Evolutionary conservation across 2,888 invertebrate genomes (phyloP).

Genomic region (Exocentrus adspersus): DNA sequence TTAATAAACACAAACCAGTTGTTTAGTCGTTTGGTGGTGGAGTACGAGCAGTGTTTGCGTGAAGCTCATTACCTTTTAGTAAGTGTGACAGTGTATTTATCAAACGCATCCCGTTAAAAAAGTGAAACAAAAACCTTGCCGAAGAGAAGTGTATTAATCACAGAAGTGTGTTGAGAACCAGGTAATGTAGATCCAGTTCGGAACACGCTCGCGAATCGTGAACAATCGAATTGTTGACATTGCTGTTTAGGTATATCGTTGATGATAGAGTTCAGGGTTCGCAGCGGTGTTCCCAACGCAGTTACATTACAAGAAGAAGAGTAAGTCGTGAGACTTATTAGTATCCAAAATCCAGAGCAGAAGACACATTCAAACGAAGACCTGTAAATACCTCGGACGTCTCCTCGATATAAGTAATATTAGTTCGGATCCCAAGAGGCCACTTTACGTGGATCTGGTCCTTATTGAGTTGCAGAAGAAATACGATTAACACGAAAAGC

Average conservation of each 20-base stretch:
- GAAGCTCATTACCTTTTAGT: conserved; percentile 18
- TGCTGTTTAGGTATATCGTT: no score
- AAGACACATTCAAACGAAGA: conserved; percentile 41
- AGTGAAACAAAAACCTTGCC: conserved; percentile 26
- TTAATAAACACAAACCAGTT: conserved; percentile 17
- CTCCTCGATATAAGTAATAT: conserved; percentile 93
- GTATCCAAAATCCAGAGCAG: conserved; percentile 57
- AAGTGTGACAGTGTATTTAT: conserved; percentile 6
- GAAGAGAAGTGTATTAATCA: conserved; percentile 48
- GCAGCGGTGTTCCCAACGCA: conserved; percentile 1
- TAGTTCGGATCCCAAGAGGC: conserved; percentile 95
- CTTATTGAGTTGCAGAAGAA: conserved; percentile 99
- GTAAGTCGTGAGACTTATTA: conserved; percentile 57
- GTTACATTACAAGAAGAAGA: conserved; percentile 43
- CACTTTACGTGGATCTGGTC: conserved; percentile 97
- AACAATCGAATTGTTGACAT: no score
- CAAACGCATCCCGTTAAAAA: conserved; percentile 16
- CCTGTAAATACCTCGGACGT: conserved; percentile 81
- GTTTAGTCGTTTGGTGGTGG: conserved; percentile 15
- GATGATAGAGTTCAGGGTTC: no score
- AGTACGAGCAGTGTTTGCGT: conserved; percentile 11
- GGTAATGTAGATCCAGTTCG: conserved; percentile 29
- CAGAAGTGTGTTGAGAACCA: conserved; percentile 38
- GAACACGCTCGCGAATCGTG: no score
- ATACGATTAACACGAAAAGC: conserved; percentile 98